Percentiles rank a stretch among this genome's conserved stretches.
phyloP scores from a whole-genome alignment of 2,797 vertebrate species.

The Labroides dimidiatus region DNA sequence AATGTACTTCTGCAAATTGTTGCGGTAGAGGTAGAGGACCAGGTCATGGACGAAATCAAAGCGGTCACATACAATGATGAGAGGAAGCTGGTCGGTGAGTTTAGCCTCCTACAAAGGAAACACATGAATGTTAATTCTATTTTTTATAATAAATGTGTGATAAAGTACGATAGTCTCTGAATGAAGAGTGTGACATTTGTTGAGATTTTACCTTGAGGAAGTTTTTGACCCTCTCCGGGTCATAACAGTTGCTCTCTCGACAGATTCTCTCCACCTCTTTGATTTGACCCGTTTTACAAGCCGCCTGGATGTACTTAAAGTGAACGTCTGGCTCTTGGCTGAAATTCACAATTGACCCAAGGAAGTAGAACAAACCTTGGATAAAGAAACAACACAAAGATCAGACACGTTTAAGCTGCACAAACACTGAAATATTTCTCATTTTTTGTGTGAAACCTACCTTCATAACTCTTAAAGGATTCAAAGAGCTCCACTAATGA shows the following conservation, averaged over 20 bases:
- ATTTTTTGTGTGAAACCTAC: slow-evolving; percentile 74
- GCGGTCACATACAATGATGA: slow-evolving; percentile 97
- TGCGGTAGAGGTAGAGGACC: slow-evolving; percentile 97
- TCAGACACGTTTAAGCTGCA: slow-evolving; percentile 13
- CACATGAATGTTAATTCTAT: background rate
- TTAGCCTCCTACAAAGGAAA: slow-evolving; percentile 89
- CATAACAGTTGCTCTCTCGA: slow-evolving; percentile 90
- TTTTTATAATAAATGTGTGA: background rate
- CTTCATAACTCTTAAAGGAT: slow-evolving; percentile 95
- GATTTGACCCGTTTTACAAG: slow-evolving; percentile 91
- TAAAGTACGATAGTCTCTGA: background rate
- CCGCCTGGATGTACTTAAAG: slow-evolving; percentile 93
- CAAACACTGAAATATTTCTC: background rate
- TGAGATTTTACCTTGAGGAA: slow-evolving; percentile 85
- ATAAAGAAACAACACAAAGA: slow-evolving; percentile 39
- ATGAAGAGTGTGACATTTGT: background rate
- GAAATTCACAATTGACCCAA: slow-evolving; percentile 94
- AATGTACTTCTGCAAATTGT: slow-evolving; percentile 97
- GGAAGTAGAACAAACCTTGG: slow-evolving; percentile 91
- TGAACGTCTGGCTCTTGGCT: slow-evolving; percentile 93
- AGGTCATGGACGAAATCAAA: slow-evolving; percentile 98
- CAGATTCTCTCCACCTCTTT: slow-evolving; percentile 92
- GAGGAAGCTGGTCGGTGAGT: slow-evolving; percentile 95
- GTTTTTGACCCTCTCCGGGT: slow-evolving; percentile 89
- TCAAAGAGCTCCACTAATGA: slow-evolving; percentile 93